These are phyloP conservation scores for Hirtodrosophila cameraria DNA, from an alignment of 2,888 invertebrate species.

Conservation along the genomic window DNA sequence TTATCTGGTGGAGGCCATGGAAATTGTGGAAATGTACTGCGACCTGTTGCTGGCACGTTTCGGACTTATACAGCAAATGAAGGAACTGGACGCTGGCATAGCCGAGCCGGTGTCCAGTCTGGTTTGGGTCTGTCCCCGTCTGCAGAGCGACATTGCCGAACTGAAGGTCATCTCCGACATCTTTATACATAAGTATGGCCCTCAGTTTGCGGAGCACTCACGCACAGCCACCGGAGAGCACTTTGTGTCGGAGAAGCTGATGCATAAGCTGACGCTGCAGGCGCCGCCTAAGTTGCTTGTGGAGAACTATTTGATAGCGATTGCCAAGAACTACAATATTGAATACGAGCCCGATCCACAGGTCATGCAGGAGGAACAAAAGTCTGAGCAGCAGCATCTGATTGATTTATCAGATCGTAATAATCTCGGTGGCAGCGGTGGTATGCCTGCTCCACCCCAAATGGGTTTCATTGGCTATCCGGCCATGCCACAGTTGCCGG, in stretches of 20 bases:
- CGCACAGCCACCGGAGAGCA: conserved; percentile 94
- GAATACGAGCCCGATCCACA: conserved; percentile 97
- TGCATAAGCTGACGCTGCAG: conserved; percentile 96
- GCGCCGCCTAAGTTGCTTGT: conserved; percentile 97
- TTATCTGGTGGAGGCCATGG: conserved; percentile 99
- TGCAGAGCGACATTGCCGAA: conserved; percentile 93
- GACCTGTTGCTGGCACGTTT: conserved; percentile 97
- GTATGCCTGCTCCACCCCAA: conserved; percentile 87
- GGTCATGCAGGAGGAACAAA: conserved; percentile 90
- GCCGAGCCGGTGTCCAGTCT: conserved; percentile 96
- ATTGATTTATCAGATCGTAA: conserved; percentile 88
- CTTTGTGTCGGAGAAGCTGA: conserved; percentile 94
- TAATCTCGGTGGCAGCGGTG: conserved; percentile 85
- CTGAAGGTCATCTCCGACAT: conserved; percentile 94
- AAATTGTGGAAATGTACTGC: conserved; percentile 99
- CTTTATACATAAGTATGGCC: conserved; percentile 94
- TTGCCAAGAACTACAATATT: conserved; percentile 97
- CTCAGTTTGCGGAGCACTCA: conserved; percentile 95
- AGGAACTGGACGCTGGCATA: conserved; percentile 97
- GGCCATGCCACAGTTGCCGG: conserved; percentile 88
- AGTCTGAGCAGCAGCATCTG: conserved; percentile 85
- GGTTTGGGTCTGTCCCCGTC: conserved; percentile 97
- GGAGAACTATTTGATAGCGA: conserved; percentile 96
- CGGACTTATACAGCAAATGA: conserved; percentile 98
- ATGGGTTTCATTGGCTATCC: conserved; percentile 94